A percentile compares a stretch with the other conserved stretches of the same genome.
phyloP scores from a whole-genome alignment of 2,888 invertebrate species.

The Polietes domitor region DNA sequence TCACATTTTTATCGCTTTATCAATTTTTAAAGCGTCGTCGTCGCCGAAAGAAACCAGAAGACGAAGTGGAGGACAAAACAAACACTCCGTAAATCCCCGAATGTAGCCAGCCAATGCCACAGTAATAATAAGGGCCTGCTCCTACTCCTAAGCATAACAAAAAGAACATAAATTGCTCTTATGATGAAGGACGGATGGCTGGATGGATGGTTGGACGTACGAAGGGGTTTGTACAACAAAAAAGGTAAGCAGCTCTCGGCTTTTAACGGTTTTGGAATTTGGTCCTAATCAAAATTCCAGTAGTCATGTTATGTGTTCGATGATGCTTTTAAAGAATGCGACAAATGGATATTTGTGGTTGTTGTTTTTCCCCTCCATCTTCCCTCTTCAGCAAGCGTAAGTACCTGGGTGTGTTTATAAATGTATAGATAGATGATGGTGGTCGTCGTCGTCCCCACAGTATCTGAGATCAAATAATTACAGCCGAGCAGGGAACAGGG shows the following conservation, averaged over 20 bases:
- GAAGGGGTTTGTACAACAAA: neutral
- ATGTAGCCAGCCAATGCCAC: slow-evolving; percentile 18
- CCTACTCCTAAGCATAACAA: neutral
- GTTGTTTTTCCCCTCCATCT: neutral
- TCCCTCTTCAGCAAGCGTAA: too few relatives aligned
- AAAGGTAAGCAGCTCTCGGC: slow-evolving; percentile 8
- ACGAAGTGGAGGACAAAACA: slow-evolving; percentile 18
- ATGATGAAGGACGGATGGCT: neutral
- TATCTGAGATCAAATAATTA: slow-evolving; percentile 11
- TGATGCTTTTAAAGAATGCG: slow-evolving; percentile 65
- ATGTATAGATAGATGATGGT: neutral
- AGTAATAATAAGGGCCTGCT: slow-evolving; percentile 48
- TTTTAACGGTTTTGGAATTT: slow-evolving; percentile 69
- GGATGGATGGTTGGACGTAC: neutral
- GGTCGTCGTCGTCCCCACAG: neutral
- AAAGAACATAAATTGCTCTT: slow-evolving; percentile 29
- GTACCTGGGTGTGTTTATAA: neutral
- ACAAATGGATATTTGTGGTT: slow-evolving; percentile 59
- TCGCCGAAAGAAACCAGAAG: slow-evolving; percentile 48
- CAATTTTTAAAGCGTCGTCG: slow-evolving; percentile 62
- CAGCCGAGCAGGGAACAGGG: neutral
- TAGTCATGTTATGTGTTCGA: slow-evolving; percentile 68
- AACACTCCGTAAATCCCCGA: slow-evolving; percentile 26
- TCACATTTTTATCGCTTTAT: slow-evolving; percentile 72
- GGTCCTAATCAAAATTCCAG: slow-evolving; percentile 81